phyloP scores from a whole-genome alignment of 2,113 vertebrate species.

The Equus przewalskii region DNA sequence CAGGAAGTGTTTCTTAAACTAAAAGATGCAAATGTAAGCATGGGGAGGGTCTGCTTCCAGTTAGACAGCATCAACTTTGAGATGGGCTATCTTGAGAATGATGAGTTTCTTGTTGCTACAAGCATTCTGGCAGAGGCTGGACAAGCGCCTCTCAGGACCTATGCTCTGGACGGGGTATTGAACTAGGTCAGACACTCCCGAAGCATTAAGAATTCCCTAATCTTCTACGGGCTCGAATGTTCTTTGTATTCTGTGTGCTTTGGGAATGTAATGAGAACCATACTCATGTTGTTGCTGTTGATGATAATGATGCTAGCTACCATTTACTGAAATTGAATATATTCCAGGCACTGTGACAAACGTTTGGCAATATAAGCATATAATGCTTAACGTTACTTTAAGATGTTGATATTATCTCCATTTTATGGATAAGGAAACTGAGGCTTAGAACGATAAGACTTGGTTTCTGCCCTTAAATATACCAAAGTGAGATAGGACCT shows the following conservation, averaged over 20 bases:
- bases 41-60: background rate
- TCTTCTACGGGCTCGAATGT: background rate
- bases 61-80: background rate
- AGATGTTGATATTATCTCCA: background rate
- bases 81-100: background rate
- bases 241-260: background rate
- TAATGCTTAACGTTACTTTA: background rate
- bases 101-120: background rate
- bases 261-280: background rate
- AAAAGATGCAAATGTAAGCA: background rate
- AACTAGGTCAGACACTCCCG: background rate
- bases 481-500: background rate
- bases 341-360: background rate
- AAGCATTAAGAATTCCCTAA: background rate
- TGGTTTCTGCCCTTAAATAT: background rate
- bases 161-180: background rate
- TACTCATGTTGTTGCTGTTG: background rate
- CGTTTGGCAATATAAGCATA: background rate
- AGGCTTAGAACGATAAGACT: background rate
- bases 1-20: background rate
- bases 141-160: background rate
- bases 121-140: background rate
- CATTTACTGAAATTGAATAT: background rate
- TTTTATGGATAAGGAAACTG: slow-evolving; percentile 1
- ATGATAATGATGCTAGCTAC: background rate